Conservation (phyloP, 2,888 invertebrate species). For the Macroteleia sp. region DNA sequence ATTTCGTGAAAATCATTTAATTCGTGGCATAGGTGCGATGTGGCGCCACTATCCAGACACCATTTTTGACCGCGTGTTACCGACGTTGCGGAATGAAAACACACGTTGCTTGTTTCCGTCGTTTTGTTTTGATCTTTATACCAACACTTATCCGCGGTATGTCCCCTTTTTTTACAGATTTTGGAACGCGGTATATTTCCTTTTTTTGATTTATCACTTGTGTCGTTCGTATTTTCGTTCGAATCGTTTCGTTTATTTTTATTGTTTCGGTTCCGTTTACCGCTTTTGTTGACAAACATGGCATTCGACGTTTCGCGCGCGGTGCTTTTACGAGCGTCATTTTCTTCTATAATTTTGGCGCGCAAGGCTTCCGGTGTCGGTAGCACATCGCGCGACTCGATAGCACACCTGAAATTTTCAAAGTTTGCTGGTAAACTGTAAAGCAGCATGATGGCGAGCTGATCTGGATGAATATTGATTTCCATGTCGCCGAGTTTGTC, state of each 20-base stretch:
- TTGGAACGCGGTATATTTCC: no score
- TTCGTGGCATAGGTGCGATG: constrained; percentile 27
- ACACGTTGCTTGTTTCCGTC: not conserved
- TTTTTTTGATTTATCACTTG: not conserved
- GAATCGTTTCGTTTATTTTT: not conserved
- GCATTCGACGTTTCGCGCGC: constrained; percentile 9
- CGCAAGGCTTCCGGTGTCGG: constrained; percentile 46
- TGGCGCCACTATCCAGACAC: constrained; percentile 34
- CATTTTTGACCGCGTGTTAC: constrained; percentile 5
- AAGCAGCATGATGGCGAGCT: constrained; percentile 33
- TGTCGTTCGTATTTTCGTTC: not conserved
- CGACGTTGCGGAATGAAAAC: not conserved
- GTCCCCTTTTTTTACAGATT: not conserved
- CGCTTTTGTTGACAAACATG: constrained; percentile 23
- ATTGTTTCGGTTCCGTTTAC: not conserved
- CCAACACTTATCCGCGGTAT: not conserved
- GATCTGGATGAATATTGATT: constrained; percentile 34
- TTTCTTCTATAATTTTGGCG: constrained; percentile 49
- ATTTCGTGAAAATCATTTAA: constrained; percentile 10
- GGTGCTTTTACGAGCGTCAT: constrained; percentile 16
- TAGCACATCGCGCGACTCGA: constrained; percentile 4
- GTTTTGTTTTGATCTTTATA: not conserved
- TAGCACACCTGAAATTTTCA: constrained; percentile 50
- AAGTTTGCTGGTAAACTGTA: constrained; percentile 47
- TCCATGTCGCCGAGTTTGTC: constrained; percentile 47